phyloP scores from a whole-genome alignment of 2,797 vertebrate genomes.

The Cephalopachus bancanus region DNA sequence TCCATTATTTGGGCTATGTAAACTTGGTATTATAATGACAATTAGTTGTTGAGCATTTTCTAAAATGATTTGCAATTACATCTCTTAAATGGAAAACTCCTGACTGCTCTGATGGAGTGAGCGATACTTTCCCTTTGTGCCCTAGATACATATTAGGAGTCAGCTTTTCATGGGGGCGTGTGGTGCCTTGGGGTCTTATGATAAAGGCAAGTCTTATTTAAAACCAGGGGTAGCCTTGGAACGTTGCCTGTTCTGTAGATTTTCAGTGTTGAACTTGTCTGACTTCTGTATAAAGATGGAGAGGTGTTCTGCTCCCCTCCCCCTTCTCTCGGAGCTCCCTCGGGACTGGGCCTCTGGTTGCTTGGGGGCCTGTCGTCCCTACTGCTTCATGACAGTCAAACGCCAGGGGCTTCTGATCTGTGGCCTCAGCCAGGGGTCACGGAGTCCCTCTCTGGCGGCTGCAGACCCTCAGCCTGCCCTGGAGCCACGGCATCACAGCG shows the following conservation, averaged over 20 bases:
- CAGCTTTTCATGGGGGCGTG: neutral
- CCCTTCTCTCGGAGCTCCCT: neutral
- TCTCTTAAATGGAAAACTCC: constrained; percentile 60
- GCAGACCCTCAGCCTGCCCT: neutral
- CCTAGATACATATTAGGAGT: neutral
- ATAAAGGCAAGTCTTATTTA: neutral
- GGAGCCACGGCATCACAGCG: neutral
- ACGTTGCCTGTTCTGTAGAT: neutral
- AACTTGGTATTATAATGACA: constrained; percentile 81
- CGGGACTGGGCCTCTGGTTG: neutral
- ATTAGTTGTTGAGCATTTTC: constrained; percentile 82
- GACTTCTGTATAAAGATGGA: neutral
- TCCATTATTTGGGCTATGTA: constrained; percentile 82
- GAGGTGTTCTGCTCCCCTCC: neutral
- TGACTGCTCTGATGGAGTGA: neutral
- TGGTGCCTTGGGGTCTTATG: neutral
- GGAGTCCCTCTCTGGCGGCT: too few species aligned
- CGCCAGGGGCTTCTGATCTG: neutral
- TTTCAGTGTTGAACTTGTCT: neutral
- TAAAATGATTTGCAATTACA: constrained; percentile 82
- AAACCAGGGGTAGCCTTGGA: neutral
- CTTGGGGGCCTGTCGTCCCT: neutral
- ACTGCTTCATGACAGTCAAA: neutral
- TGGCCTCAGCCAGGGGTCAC: neutral
- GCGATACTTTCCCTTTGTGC: neutral